Conservation (phyloP, 1,140 invertebrate genomes). For the Brachionus asplanchnoidis region DNA sequence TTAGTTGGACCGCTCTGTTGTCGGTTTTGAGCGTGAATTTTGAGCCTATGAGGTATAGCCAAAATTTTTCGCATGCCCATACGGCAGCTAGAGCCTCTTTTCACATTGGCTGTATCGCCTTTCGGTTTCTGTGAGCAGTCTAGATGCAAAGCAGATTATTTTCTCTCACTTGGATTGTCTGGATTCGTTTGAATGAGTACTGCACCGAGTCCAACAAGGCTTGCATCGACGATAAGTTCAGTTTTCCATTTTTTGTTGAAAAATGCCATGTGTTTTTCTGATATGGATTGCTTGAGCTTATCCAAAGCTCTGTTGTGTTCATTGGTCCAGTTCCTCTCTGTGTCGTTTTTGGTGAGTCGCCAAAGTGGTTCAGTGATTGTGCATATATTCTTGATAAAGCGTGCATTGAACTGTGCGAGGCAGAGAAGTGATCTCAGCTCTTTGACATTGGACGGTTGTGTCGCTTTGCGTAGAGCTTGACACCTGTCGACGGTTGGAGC, state of each 20-base stretch:
- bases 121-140: conserved; percentile 43
- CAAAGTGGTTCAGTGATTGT: conserved; percentile 42
- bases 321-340: conserved; percentile 44
- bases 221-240: conserved; percentile 45
- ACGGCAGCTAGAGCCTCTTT: conserved; percentile 45
- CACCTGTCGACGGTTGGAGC: conserved; percentile 39
- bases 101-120: conserved; percentile 48
- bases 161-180: conserved; percentile 40
- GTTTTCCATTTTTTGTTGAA: conserved; percentile 21
- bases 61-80: background rate
- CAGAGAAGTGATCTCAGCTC: conserved; percentile 40
- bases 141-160: conserved; percentile 47
- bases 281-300: background rate
- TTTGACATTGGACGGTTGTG: conserved; percentile 30
- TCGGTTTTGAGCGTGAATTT: conserved; percentile 21
- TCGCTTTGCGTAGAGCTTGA: conserved; percentile 41
- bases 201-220: conserved; percentile 54
- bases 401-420: background rate
- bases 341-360: conserved; percentile 47
- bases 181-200: conserved; percentile 53
- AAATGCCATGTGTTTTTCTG: background rate
- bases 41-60: conserved; percentile 1
- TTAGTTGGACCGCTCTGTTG: background rate
- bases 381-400: background rate
- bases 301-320: conserved; percentile 38